Conservation (phyloP, 2,113 vertebrate species). For the Beaufortia kweichowensis region DNA sequence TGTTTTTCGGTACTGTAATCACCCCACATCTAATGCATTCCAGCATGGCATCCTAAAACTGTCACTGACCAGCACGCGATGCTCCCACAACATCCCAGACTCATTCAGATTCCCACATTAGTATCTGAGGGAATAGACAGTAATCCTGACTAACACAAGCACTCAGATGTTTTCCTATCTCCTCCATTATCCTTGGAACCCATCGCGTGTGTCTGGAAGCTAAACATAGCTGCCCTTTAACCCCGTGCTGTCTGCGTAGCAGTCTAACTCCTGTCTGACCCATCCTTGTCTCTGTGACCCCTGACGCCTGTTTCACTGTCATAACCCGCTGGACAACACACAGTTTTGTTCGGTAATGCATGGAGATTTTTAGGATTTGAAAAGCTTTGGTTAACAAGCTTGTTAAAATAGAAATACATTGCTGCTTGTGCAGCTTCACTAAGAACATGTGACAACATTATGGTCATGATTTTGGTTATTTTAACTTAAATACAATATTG, state of each 20-base stretch:
- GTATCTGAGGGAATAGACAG: not conserved
- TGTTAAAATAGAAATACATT: too few species aligned
- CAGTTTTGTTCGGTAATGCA: not conserved
- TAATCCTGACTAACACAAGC: constrained; percentile 28
- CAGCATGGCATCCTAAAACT: too few species aligned
- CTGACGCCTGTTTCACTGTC: not conserved
- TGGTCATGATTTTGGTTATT: too few species aligned
- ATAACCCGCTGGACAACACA: not conserved
- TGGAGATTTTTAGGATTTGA: not conserved
- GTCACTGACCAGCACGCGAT: not conserved
- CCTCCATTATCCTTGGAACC: constrained; percentile 15
- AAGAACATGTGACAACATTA: too few species aligned
- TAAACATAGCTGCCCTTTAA: constrained; percentile 23
- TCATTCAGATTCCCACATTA: constrained; percentile 23
- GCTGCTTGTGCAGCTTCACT: too few species aligned
- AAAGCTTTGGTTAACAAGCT: too few species aligned
- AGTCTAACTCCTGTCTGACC: constrained; percentile 13
- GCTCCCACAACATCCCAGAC: not conserved
- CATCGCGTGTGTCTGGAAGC: constrained; percentile 1
- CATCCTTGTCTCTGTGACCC: not conserved
- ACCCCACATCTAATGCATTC: too few species aligned
- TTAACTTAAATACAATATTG: too few species aligned
- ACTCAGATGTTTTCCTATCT: constrained; percentile 9
- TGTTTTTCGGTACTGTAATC: too few species aligned
- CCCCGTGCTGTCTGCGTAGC: not conserved